Conservation (phyloP, 2,113 vertebrate genomes). For the Eulemur rufifrons region DNA sequence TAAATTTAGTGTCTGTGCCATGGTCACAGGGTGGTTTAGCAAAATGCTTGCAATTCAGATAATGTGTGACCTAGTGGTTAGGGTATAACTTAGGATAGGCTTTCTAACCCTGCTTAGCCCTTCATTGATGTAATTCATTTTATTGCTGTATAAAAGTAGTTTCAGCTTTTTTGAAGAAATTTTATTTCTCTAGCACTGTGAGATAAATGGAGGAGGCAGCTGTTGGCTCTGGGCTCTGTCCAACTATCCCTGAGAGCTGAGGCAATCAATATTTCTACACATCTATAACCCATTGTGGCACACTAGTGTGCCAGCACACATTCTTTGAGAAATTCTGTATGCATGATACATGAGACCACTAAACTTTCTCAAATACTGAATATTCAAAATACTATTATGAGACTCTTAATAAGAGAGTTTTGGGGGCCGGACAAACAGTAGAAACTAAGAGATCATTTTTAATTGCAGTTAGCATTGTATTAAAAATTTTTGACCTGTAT, state of each 20-base stretch:
- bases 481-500: background rate
- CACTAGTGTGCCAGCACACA: background rate
- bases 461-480: background rate
- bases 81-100: background rate
- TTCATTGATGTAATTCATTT: background rate
- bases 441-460: background rate
- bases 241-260: background rate
- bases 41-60: background rate
- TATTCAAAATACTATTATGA: background rate
- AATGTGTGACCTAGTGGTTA: background rate
- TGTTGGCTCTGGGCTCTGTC: background rate
- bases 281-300: background rate
- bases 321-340: conserved; percentile 4
- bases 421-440: background rate
- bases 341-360: background rate
- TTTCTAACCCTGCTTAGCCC: background rate
- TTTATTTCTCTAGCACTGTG: background rate
- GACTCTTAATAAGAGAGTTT: background rate
- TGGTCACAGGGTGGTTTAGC: background rate
- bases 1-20: background rate
- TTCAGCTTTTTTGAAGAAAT: conserved; percentile 8
- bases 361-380: background rate
- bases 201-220: background rate
- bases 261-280: background rate
- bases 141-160: background rate